Percentiles rank a stretch among this genome's conserved stretches.
phyloP scores from a whole-genome alignment of 2,113 vertebrate species.

The Arenaria interpres region DNA sequence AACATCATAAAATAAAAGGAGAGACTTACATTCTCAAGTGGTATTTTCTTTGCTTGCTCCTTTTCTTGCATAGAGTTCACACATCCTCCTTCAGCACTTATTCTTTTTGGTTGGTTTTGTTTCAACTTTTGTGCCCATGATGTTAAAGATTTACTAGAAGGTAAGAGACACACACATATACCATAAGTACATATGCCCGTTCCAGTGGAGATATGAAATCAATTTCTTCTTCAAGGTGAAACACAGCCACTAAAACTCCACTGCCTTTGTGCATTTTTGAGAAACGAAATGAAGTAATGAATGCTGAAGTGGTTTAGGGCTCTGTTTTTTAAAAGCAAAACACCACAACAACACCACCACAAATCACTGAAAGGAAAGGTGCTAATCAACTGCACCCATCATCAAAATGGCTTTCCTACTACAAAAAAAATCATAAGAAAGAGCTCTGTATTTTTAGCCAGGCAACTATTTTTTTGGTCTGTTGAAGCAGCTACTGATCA shows the following conservation, averaged over 20 bases:
- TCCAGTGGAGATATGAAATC: not conserved
- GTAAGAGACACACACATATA: not conserved
- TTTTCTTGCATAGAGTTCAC: slow-evolving; percentile 22
- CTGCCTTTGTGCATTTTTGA: not conserved
- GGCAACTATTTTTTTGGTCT: not conserved
- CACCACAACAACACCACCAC: not conserved
- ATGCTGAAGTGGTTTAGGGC: not conserved
- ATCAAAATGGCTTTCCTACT: not conserved
- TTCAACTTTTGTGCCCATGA: slow-evolving; percentile 93
- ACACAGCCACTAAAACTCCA: not conserved
- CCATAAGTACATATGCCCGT: not conserved
- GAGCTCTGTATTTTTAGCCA: not conserved
- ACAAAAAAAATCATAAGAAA: not conserved
- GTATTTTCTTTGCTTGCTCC: slow-evolving; percentile 3
- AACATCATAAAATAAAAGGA: not conserved
- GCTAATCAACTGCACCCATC: not conserved
- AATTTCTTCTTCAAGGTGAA: not conserved
- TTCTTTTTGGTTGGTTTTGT: slow-evolving; percentile 78
- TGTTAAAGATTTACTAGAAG: slow-evolving; percentile 80
- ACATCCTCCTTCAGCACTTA: slow-evolving; percentile 20
- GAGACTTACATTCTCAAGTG: slow-evolving; percentile 58
- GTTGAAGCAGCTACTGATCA: not conserved
- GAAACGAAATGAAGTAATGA: not conserved
- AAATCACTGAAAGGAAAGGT: not conserved
- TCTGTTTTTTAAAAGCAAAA: not conserved